Evolutionary conservation across 2,797 vertebrate species (phyloP).

Genomic region (Pangasius djambal): DNA sequence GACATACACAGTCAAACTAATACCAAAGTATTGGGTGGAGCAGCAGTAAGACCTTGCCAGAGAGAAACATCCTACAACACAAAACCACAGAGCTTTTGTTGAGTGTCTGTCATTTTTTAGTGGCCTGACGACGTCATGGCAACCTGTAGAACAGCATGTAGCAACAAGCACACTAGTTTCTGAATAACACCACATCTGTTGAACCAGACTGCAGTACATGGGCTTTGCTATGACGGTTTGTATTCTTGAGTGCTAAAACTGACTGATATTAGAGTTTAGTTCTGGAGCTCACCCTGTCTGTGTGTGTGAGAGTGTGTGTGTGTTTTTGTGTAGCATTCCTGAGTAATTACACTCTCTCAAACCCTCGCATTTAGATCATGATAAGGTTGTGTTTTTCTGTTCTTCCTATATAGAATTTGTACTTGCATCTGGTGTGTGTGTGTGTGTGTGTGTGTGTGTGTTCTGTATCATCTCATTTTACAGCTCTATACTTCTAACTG

Average conservation of each 20-base stretch:
- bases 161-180: neutral
- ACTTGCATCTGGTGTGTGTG: neutral
- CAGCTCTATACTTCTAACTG: neutral
- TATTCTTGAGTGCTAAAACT: neutral
- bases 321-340: neutral
- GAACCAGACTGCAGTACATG: neutral
- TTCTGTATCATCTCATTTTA: neutral
- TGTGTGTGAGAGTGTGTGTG: neutral
- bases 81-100: neutral
- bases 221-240: neutral
- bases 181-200: neutral
- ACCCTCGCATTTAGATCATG: neutral
- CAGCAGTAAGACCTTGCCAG: neutral
- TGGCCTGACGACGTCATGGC: neutral
- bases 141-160: neutral
- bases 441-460: too few relatives aligned
- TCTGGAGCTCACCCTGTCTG: neutral
- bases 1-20: conserved; percentile 4
- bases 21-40: neutral
- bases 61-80: conserved; percentile 8
- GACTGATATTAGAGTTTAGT: neutral
- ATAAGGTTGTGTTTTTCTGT: neutral
- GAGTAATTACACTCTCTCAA: neutral
- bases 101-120: neutral
- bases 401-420: neutral